phyloP scores from a whole-genome alignment of 2,113 vertebrate genomes.

The Turdus rufiventris region DNA sequence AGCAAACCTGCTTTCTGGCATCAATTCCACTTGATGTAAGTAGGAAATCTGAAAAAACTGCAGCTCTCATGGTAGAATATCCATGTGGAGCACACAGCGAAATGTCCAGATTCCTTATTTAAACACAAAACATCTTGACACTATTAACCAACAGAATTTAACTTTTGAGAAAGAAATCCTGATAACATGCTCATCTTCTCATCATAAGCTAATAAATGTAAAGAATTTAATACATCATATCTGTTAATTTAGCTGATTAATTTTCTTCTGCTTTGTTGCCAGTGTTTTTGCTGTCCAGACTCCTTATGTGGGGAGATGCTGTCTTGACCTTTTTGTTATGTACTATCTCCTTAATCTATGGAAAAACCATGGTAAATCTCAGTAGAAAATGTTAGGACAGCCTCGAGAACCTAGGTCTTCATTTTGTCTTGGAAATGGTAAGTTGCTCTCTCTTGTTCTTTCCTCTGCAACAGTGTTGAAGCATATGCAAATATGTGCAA shows the following conservation, averaged over 20 bases:
- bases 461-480: background rate
- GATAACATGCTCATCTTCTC: background rate
- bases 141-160: background rate
- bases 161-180: background rate
- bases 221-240: background rate
- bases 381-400: background rate
- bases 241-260: background rate
- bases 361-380: background rate
- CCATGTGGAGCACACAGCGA: accelerated
- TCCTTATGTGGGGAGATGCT: background rate
- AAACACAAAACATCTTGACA: background rate
- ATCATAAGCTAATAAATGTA: background rate
- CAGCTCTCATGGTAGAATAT: background rate
- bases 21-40: background rate
- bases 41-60: slow-evolving; percentile 40
- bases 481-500: background rate
- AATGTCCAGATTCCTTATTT: background rate
- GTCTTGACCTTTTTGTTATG: background rate
- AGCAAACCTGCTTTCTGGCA: slow-evolving; percentile 42
- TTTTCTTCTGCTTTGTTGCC: background rate
- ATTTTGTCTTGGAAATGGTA: background rate
- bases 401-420: background rate
- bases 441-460: background rate
- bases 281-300: background rate
- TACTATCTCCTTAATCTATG: background rate